A percentile compares a stretch with the other conserved stretches of the same genome.
Conservation (phyloP, 2,797 vertebrate genomes). For the Pseudopleuronectes americanus region DNA sequence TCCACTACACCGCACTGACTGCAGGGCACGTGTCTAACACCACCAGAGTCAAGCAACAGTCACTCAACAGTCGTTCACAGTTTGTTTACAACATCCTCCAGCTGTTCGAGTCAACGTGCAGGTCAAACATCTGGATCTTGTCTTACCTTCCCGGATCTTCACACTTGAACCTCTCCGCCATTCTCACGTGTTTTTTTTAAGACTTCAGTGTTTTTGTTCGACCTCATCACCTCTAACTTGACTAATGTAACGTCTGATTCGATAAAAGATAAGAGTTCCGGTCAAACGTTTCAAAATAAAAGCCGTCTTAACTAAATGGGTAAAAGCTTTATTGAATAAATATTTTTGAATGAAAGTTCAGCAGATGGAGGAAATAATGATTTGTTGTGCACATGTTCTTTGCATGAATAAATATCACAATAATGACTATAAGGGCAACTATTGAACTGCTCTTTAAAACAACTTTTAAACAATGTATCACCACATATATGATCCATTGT, state of each 20-base stretch:
- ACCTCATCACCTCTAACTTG: background rate
- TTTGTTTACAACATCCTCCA: background rate
- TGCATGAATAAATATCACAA: too few species aligned
- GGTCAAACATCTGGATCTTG: background rate
- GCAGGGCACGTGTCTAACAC: background rate
- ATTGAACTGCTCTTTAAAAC: too few species aligned
- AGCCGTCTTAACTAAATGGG: fast-evolving
- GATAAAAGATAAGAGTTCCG: slow-evolving; percentile 4
- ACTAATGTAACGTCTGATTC: background rate
- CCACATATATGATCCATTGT: too few species aligned
- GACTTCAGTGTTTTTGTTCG: background rate
- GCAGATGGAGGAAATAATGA: too few species aligned
- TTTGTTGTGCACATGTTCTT: too few species aligned
- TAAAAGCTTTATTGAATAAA: too few species aligned
- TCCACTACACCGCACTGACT: background rate
- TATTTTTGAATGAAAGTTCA: background rate
- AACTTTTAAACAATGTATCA: background rate
- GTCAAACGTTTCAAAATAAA: slow-evolving; percentile 40
- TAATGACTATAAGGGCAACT: too few species aligned
- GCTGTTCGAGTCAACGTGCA: background rate
- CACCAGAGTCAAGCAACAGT: background rate
- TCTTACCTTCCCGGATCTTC: slow-evolving; percentile 35
- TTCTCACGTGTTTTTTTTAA: slow-evolving; percentile 7
- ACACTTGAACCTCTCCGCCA: background rate
- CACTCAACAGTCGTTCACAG: background rate